These are phyloP conservation scores for Xenopus borealis DNA, from an alignment of 2,113 vertebrate genomes.

Conservation along the genomic window DNA sequence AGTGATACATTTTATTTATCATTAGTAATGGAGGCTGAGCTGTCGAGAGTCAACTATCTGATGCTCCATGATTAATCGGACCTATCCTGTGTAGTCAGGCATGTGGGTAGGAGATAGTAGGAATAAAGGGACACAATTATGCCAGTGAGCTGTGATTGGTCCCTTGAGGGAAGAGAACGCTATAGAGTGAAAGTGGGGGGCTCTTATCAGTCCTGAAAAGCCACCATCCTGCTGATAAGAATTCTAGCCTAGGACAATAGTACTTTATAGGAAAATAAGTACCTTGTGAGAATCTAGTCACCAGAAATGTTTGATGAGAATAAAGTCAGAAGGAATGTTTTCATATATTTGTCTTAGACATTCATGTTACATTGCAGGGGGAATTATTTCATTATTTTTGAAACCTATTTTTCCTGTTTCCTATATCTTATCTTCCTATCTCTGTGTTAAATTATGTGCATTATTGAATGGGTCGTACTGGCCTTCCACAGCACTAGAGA, in stretches of 20 bases:
- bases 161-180: slow-evolving; percentile 4
- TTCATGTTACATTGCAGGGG: no score
- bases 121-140: slow-evolving; percentile 16
- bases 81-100: slow-evolving; percentile 34
- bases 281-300: no score
- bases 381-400: no score
- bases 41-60: slow-evolving; percentile 16
- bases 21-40: slow-evolving; percentile 40
- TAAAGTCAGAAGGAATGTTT: no score
- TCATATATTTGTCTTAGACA: no score
- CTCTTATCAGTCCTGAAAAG: neutral
- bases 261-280: no score
- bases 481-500: no score
- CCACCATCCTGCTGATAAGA: neutral
- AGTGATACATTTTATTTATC: neutral
- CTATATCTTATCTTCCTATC: no score
- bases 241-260: neutral
- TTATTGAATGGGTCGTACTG: no score
- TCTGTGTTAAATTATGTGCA: no score
- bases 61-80: slow-evolving; percentile 6
- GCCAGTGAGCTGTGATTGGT: neutral
- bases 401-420: no score
- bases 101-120: slow-evolving; percentile 25
- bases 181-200: neutral
- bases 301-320: no score